Percentiles rank a stretch among this genome's conserved stretches.
Evolutionary conservation across 2,113 vertebrate genomes (phyloP).

Genomic region (Ibidorhyncha struthersii): DNA sequence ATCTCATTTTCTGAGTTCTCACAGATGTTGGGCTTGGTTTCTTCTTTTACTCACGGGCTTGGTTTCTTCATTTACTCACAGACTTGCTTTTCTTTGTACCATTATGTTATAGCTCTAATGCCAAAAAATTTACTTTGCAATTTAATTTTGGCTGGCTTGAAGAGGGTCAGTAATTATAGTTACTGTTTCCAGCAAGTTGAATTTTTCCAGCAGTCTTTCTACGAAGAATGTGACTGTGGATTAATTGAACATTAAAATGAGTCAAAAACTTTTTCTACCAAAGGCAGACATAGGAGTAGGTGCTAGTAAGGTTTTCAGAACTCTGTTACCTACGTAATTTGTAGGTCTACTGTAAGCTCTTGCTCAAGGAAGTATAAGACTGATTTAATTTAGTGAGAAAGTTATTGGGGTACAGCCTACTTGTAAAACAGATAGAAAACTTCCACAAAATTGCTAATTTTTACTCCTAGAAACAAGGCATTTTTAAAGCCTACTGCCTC

Average conservation of each 20-base stretch:
- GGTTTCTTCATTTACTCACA: not conserved
- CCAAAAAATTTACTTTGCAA: conserved; percentile 35
- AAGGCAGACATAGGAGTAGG: not conserved
- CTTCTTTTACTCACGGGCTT: not conserved
- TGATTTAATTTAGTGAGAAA: not conserved
- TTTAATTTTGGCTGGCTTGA: conserved; percentile 43
- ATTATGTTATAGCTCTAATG: not conserved
- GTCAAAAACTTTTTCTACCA: conserved; percentile 34
- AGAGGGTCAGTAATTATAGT: conserved; percentile 50
- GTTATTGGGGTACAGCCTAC: not conserved
- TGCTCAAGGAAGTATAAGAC: not conserved
- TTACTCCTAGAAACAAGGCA: not conserved
- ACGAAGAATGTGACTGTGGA: conserved; percentile 38
- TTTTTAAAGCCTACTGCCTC: not conserved
- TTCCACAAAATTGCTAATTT: not conserved
- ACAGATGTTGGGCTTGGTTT: not conserved
- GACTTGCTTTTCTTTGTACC: not conserved
- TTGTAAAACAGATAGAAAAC: not conserved
- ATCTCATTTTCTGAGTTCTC: not conserved
- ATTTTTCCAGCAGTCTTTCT: conserved; percentile 57
- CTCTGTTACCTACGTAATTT: conserved; percentile 8
- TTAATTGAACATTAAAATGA: conserved; percentile 35
- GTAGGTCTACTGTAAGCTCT: not conserved
- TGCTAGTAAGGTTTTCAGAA: conserved; percentile 24
- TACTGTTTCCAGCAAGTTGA: conserved; percentile 59